Percentiles rank a stretch among this genome's conserved stretches.
These are phyloP conservation scores for Sula dactylatra DNA, from an alignment of 2,113 vertebrate species.

Conservation along the genomic window DNA sequence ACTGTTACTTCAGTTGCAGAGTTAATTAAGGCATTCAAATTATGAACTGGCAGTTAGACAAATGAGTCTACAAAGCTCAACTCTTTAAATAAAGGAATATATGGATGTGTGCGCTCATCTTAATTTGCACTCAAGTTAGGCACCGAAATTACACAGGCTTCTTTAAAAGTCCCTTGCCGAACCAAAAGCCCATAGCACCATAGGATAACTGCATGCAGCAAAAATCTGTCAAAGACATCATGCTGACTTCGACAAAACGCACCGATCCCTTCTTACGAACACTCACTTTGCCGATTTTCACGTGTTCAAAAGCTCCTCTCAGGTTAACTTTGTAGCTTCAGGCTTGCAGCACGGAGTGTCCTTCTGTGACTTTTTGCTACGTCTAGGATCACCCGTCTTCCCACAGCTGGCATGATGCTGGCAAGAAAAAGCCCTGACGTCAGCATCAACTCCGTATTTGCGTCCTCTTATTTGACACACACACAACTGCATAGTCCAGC, in stretches of 20 bases:
- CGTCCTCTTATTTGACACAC: not conserved
- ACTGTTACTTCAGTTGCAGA: not conserved
- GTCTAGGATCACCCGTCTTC: not conserved
- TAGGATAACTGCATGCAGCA: not conserved
- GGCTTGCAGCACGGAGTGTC: not conserved
- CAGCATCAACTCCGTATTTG: not conserved
- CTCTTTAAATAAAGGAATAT: not conserved
- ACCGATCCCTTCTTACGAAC: not conserved
- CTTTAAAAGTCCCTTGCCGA: not conserved
- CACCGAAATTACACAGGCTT: not conserved
- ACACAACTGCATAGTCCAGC: not conserved
- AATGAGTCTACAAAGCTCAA: not conserved
- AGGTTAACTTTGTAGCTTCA: not conserved
- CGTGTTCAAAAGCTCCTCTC: rapidly evolving
- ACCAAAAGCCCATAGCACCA: not conserved
- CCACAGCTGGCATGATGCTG: not conserved
- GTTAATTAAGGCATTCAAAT: not conserved
- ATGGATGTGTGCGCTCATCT: not conserved
- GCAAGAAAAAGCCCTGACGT: not conserved
- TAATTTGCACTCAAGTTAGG: not conserved
- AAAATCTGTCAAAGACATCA: not conserved
- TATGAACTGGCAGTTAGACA: not conserved
- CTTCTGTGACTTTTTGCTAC: not conserved
- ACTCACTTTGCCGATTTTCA: not conserved
- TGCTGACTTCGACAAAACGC: not conserved